Base-by-base conservation (phyloP, 30 jellyfish, hydroid and myxozoan genomes). In the Aurelia aurita complex sp. Pacific region DNA sequence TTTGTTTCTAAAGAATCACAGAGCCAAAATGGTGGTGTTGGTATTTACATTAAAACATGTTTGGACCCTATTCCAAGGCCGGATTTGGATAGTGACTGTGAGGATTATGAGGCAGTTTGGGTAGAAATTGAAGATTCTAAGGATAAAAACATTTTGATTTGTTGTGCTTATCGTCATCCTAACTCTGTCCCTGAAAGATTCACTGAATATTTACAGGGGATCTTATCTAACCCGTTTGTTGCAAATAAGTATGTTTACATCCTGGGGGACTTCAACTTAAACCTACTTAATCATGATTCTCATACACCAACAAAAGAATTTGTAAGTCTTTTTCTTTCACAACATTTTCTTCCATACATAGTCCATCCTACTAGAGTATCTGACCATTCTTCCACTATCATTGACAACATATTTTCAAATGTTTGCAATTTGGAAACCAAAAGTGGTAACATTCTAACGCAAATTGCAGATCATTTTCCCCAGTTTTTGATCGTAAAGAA, bases 311-410 rank as follows among this genome's bases (percentile, higher is more conserved):
- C 29, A 13, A 11, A 46, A 7, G 64, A 74, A 10, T 74, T 43
- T 74, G 85, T 74, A 10, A 74, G 85, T 74, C 38, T 74, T 74
- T 53, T 38, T 6, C 85, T 74, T 19, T 74, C 79, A 13, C 79
- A 74, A 1, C 17, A 74, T 19, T 74, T 13, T 42, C 85, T 74
- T 42, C 29, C 29, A 23, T 23, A 23, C 29, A 23, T 23, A 23
- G 29, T 23, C 29, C 29, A 23, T 23, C 29, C 29, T 23, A 23
- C 29, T 23, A 23, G 29, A 23, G 29, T 23, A 23, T 23, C 29
- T 23, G 29, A 23, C 85, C 85, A 74, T 38, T 50, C 85, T 50
- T 43, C 85, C n/a, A 74, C 85, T 23, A 74, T 74, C 14, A 74
- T 74, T 29, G 1, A 74, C 51, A 74, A 74, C 51, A 74, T 74